These are phyloP conservation scores for Plestiodon gilberti DNA, from an alignment of 2,113 vertebrate genomes.

Conservation along the genomic window DNA sequence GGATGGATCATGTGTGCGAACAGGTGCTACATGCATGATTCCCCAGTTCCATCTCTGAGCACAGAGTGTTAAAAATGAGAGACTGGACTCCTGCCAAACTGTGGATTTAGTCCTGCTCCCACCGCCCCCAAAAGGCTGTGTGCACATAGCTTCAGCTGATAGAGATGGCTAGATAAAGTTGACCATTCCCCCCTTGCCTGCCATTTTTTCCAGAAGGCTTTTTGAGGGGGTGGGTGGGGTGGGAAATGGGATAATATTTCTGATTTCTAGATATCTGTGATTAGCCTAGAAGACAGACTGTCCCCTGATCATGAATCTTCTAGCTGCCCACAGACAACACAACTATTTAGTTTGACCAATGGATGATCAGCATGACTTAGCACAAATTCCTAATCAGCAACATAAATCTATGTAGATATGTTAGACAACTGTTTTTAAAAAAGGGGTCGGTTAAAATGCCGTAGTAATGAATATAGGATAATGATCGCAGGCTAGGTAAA, in stretches of 20 bases:
- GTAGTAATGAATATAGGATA: neutral
- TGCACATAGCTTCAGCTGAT: neutral
- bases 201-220: neutral
- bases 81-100: neutral
- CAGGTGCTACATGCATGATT: neutral
- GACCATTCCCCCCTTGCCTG: neutral
- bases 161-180: neutral
- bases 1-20: neutral
- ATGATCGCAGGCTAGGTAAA: neutral
- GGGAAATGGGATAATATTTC: too few relatives aligned
- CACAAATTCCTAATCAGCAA: neutral
- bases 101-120: neutral
- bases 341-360: neutral
- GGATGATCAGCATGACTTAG: neutral
- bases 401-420: neutral
- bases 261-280: neutral
- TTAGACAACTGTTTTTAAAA: neutral
- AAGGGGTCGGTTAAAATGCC: neutral
- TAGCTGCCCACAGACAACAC: neutral
- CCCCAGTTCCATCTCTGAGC: neutral
- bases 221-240: too few relatives aligned
- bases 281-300: neutral
- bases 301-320: neutral
- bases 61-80: neutral
- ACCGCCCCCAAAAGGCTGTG: neutral